These are phyloP conservation scores for Kryptopterus vitreolus DNA, from an alignment of 2,797 vertebrate species.

Conservation along the genomic window DNA sequence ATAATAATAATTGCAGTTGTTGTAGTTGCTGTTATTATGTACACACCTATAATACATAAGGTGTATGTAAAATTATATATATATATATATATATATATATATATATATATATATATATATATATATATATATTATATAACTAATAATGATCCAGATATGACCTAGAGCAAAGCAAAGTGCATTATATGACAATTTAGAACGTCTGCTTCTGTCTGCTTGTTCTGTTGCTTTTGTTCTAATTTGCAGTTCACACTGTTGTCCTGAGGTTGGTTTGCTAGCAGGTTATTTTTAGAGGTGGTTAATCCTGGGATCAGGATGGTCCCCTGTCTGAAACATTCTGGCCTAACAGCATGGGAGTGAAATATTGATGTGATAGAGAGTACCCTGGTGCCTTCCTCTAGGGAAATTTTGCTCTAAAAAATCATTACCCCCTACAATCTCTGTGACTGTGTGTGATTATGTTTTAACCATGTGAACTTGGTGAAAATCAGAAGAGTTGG, in stretches of 20 bases:
- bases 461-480: slow-evolving; percentile 35
- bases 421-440: slow-evolving; percentile 37
- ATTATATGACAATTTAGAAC: slow-evolving; percentile 21
- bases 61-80: too few relatives aligned
- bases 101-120: too few relatives aligned
- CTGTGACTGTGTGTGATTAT: slow-evolving; percentile 32
- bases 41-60: too few relatives aligned
- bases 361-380: slow-evolving; percentile 58
- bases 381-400: slow-evolving; percentile 45
- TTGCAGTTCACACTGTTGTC: slow-evolving; percentile 13
- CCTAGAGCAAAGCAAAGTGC: slow-evolving; percentile 38
- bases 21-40: not conserved
- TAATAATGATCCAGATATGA: slow-evolving; percentile 8
- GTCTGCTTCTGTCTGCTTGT: not conserved
- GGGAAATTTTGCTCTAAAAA: slow-evolving; percentile 56
- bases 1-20: not conserved
- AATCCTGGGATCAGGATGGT: slow-evolving; percentile 53
- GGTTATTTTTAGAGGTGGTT: slow-evolving; percentile 57
- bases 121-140: too few relatives aligned
- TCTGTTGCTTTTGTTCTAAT: slow-evolving; percentile 21
- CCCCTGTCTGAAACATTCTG: slow-evolving; percentile 46
- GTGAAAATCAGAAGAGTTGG: slow-evolving; percentile 28
- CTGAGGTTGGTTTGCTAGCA: slow-evolving; percentile 39
- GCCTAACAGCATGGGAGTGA: slow-evolving; percentile 54
- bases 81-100: too few relatives aligned